Base-by-base conservation (phyloP, 2,888 invertebrate genomes). In the Latrodectus elegans region DNA sequence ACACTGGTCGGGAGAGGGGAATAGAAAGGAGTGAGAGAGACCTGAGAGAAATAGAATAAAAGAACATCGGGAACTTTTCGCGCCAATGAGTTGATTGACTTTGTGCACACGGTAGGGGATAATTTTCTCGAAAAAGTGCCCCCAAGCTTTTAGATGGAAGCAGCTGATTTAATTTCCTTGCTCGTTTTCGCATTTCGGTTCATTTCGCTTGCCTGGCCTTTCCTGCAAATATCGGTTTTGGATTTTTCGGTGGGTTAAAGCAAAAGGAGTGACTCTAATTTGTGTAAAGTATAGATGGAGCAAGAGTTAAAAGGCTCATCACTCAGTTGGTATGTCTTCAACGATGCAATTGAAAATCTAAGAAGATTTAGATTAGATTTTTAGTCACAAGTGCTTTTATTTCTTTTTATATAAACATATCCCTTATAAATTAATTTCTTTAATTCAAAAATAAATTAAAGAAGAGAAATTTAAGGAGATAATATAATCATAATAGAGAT, bases 71-170 rank as follows among this genome's bases (percentile, higher is more conserved):
- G 77, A 84, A 84, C 53, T 84, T 84, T 81, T 86, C 86, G 81
- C 76, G 80, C 85, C 85, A 80, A 75, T 80, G 80, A 71, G 67
- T 77, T 81, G 86, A 86, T 86, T 86, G 86, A 86, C 86, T 86
- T 86, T 86, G 81, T 76, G 72, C 55, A 75, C 75, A 52, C 14
- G 17, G 26, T 51, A 55, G 78, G 38, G 65, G 79, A 70, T 80
- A 75, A 75, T 70, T 75, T 85, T 64, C 67, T 60, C 53, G 84
- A 76, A 77, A 75, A 86, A 80, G 76, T 67, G 71, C 75, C 80
- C 81, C 51, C 81, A 14, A 81, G 86, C 80, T 75, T 72, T 64
- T 65, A 49, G 53, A 53, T 26, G 53, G 67, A 22, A 65, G 64
- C 76, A 72, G 81, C 76, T 86, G 86, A 86, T 86, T 86, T 81